Percentiles rank a stretch among this genome's conserved stretches.
Evolutionary conservation across 2,797 vertebrate genomes (phyloP).

Genomic region (Cyclura pinguis): DNA sequence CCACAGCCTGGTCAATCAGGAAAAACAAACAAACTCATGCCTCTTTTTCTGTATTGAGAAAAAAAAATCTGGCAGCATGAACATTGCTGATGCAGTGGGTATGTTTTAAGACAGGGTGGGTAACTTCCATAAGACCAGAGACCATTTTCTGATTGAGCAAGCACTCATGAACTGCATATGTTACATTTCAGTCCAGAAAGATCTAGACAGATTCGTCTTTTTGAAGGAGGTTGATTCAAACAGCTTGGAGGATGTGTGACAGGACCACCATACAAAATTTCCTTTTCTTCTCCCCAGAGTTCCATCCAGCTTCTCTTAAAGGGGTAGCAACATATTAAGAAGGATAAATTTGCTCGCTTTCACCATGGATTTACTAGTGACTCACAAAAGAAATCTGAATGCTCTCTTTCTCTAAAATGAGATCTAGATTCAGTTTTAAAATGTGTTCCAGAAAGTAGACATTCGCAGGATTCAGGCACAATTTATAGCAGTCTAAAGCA

Average conservation of each 20-base stretch:
- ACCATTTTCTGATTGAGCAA: too few relatives aligned
- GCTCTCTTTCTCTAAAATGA: not conserved
- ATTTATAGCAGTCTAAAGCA: not conserved
- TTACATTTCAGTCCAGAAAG: too few relatives aligned
- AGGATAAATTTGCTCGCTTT: not conserved
- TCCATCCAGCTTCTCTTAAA: too few relatives aligned
- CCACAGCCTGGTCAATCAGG: not conserved
- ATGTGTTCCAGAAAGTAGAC: not conserved
- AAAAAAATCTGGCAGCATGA: not conserved
- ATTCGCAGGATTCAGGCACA: not conserved
- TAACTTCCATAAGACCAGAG: too few relatives aligned
- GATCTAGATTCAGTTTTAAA: not conserved
- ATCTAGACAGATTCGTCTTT: too few relatives aligned
- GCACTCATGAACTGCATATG: too few relatives aligned
- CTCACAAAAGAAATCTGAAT: conserved; percentile 2
- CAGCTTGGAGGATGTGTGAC: too few relatives aligned
- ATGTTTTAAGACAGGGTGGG: too few relatives aligned
- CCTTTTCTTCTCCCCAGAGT: too few relatives aligned
- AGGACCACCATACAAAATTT: too few relatives aligned
- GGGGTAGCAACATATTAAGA: too few relatives aligned
- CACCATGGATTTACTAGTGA: not conserved
- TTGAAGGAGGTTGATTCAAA: too few relatives aligned
- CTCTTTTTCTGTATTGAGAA: not conserved
- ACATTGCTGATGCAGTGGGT: not conserved
- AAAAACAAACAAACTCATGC: not conserved